phyloP scores from a whole-genome alignment of 2,888 invertebrate species.

The Biston betularia region DNA sequence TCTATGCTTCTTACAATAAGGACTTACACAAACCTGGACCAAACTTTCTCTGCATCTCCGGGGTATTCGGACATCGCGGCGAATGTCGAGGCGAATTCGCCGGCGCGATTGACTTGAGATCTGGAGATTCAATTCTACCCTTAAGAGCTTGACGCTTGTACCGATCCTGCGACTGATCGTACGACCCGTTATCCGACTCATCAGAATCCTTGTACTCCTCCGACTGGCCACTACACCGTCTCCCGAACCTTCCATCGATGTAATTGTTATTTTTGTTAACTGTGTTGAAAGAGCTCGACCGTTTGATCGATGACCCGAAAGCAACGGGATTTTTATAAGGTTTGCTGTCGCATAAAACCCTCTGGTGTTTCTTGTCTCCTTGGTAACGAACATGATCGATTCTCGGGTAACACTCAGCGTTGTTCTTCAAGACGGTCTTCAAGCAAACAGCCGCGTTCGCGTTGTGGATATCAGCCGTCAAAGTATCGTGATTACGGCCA shows the following conservation, averaged over 20 bases:
- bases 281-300: slow-evolving; percentile 89
- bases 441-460: slow-evolving; percentile 71
- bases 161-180: slow-evolving; percentile 75
- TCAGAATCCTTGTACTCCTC: slow-evolving; percentile 76
- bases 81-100: slow-evolving; percentile 81
- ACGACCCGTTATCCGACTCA: slow-evolving; percentile 74
- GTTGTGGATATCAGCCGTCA: slow-evolving; percentile 72
- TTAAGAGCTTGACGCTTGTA: slow-evolving; percentile 91
- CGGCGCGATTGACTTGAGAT: slow-evolving; percentile 77
- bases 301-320: slow-evolving; percentile 83
- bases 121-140: slow-evolving; percentile 87
- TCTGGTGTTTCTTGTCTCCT: slow-evolving; percentile 71
- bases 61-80: slow-evolving; percentile 87
- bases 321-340: slow-evolving; percentile 52
- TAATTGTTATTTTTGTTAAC: slow-evolving; percentile 81
- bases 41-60: slow-evolving; percentile 87
- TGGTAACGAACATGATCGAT: slow-evolving; percentile 80
- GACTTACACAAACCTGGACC: slow-evolving; percentile 65
- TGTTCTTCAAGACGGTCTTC: slow-evolving; percentile 77
- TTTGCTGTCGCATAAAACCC: slow-evolving; percentile 65
- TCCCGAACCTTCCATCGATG: slow-evolving; percentile 64
- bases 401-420: slow-evolving; percentile 72
- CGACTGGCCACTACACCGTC: slow-evolving; percentile 72
- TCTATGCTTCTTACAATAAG: too few relatives aligned
- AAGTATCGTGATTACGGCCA: slow-evolving; percentile 70